Percentiles rank a stretch among this genome's conserved stretches.
These are phyloP conservation scores for Fratercula arctica DNA, from an alignment of 2,797 vertebrate genomes.

Conservation along the genomic window DNA sequence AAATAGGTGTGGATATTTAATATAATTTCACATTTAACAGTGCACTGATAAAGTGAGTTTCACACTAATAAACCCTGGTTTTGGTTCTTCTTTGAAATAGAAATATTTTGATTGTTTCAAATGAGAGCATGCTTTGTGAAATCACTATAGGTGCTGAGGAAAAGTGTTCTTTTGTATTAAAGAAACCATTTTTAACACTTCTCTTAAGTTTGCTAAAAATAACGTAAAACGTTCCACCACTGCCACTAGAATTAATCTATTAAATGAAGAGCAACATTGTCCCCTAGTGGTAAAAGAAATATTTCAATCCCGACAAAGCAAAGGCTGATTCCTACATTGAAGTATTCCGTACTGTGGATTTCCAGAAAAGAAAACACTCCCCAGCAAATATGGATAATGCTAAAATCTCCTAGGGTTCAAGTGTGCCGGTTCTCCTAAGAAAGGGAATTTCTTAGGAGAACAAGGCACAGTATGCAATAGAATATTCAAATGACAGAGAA, in stretches of 20 bases:
- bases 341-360: not conserved
- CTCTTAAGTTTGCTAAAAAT: constrained; percentile 73
- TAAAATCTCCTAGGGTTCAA: not conserved
- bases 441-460: not conserved
- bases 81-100: constrained; percentile 38
- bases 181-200: constrained; percentile 68
- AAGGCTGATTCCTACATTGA: not conserved
- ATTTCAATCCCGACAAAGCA: not conserved
- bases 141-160: constrained; percentile 4
- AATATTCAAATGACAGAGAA: not conserved
- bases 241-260: not conserved
- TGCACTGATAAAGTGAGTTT: constrained; percentile 20
- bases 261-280: constrained; percentile 71
- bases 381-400: not conserved
- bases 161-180: constrained; percentile 68
- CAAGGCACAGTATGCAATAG: not conserved
- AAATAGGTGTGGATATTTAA: not conserved
- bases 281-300: constrained; percentile 62
- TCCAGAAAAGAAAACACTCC: not conserved
- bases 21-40: constrained; percentile 30
- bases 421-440: not conserved
- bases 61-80: constrained; percentile 43
- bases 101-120: constrained; percentile 59
- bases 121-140: not conserved
- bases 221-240: not conserved